Evolutionary conservation across 2,113 vertebrate genomes (phyloP), one percentile per base, ranked within the genome.

Genomic region (Rhineura floridana): DNA sequence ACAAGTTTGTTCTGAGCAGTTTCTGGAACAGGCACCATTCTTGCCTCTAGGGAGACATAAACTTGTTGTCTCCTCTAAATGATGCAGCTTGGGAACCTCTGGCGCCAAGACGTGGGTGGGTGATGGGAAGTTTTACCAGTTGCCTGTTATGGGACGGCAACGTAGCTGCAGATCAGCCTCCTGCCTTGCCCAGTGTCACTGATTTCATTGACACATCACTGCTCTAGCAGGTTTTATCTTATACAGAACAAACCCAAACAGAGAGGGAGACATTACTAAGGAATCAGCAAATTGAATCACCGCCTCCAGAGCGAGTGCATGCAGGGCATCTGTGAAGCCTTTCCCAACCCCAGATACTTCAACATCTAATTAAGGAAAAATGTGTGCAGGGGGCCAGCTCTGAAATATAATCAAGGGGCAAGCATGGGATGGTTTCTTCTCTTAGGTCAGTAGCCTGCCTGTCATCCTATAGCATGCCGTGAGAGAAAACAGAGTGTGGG

Each of bases 241-340:
- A n/a, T 1, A 89, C 28, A 69, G 62, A 86, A 55, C 21, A 52
- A 90, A 63, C 70, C 62, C 65, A 52, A 36, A 46, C 52, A 76
- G 44, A 11, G 62, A 25, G 91, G 25, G 72, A 39, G 36, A 92
- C 5, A 3, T 88, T 82, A 90, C 89, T 30, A 90, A 94, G 91
- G 70, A 92, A 94, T 50, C 75, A 82, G 62, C 88, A 94, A 95
- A 96, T 94, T 2, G 2, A 89, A 93, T 94, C 91, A 94, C 1
- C 1, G 85, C 89, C 91, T 94, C 94, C 92, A 86, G 93, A 93
- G 89, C 87, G 0, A 0, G 62, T 11, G 79, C 87, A 87, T 85
- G 84, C 25, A 0, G 70, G 89, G 90, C 89, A 91, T 93, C 89
- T 80, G 76, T 77, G 88, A 94, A 86, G 89, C 88, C 90, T 92